Conservation (phyloP, 2,888 invertebrate genomes). For the Eilema caniola region DNA sequence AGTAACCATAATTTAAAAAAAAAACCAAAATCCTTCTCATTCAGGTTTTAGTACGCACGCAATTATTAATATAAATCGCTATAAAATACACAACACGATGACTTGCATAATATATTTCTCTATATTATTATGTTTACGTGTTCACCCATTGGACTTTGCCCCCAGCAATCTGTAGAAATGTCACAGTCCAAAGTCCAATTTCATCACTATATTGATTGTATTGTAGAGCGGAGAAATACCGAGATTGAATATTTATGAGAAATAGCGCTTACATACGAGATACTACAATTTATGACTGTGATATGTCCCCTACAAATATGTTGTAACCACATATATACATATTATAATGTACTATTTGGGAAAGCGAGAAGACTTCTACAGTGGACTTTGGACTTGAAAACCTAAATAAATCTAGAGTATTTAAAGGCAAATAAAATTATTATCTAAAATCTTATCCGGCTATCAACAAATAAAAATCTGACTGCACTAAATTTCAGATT, state of each 20-base stretch:
- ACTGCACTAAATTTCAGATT: too few relatives aligned
- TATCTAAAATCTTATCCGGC: too few relatives aligned
- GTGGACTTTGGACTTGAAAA: too few relatives aligned
- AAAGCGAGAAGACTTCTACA: not conserved
- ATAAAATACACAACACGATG: slow-evolving; percentile 29
- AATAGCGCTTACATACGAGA: slow-evolving; percentile 5
- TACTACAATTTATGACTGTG: not conserved
- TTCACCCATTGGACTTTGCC: slow-evolving; percentile 46
- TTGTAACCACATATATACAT: not conserved
- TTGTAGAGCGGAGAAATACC: slow-evolving; percentile 25
- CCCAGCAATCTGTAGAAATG: slow-evolving; percentile 35
- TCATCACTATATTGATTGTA: slow-evolving; percentile 27
- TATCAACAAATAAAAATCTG: too few relatives aligned
- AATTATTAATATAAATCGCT: slow-evolving; percentile 23
- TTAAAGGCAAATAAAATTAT: too few relatives aligned
- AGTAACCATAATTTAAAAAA: not conserved
- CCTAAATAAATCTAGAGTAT: too few relatives aligned
- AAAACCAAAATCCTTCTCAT: not conserved
- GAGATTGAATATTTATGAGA: slow-evolving; percentile 20
- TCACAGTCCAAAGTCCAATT: slow-evolving; percentile 48
- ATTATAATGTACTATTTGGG: not conserved
- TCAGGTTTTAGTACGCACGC: not conserved
- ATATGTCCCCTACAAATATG: too few relatives aligned
- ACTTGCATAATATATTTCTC: slow-evolving; percentile 29
- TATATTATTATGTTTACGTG: slow-evolving; percentile 25